Base-by-base conservation (phyloP, 2,797 vertebrate species). In the Anabacerthia variegaticeps region DNA sequence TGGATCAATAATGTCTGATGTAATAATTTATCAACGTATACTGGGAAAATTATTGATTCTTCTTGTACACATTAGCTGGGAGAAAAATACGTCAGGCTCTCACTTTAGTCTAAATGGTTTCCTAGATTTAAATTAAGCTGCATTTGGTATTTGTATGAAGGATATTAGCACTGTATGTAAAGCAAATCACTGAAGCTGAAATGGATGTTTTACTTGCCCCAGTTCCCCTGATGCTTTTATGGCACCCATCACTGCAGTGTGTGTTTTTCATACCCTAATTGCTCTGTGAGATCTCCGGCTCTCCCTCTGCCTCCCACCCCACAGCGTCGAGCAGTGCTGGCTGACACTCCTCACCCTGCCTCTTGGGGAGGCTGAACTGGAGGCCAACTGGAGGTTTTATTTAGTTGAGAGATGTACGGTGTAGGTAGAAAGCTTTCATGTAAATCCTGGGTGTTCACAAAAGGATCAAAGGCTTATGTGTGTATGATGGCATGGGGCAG, bases 1-100 rank as follows among this genome's bases (percentile, higher is more conserved):
- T 73, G 84, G 94, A 97, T 98, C 97, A 93, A 97, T 97, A 97
- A 72, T 2, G 75, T 92, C 68, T 82, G 96, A 96, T 97, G 87
- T 91, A 95, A 92, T 80, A 49, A 39, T 68, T 96, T 89, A 97
- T 81, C 93, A 93, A 46, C 94, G 80, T 81, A 76, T 91, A 87
- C 48, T 52, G 96, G 96, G 86, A 83, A 96, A 86, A 80, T 63
- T 95, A 97, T 95, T 88, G 95, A 97, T 96, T 94, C 69, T 76
- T 79, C 86, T 89, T 66, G 75, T 51, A 63, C 63, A 9, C 20
- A 19, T 92, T 89, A 89, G 81, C 74, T 76, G 52, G 75, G 51
- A 93, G 65, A 90, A 92, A 95, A 96, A 85, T 81, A 87, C 11
- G 48, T 78, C 87, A 82, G 88, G 52, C 41, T 94, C 59, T 85